phyloP scores from a whole-genome alignment of 2,797 vertebrate genomes.

The Poeciliopsis infans region DNA sequence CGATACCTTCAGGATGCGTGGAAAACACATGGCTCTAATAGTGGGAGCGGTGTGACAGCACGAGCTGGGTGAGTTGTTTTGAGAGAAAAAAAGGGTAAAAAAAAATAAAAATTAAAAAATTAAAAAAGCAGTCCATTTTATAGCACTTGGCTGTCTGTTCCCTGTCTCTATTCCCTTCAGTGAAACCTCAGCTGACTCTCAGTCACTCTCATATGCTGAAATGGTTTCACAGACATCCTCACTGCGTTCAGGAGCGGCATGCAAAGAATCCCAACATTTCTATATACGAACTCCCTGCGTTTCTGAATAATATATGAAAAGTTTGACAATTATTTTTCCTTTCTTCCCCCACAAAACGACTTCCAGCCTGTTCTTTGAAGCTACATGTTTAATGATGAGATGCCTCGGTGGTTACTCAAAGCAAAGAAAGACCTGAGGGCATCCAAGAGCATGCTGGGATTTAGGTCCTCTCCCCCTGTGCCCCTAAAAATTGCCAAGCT shows the following conservation, averaged over 20 bases:
- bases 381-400: conserved; percentile 21
- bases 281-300: conserved; percentile 11
- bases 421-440: conserved; percentile 27
- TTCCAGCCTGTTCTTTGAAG: conserved; percentile 23
- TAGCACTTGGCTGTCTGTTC: conserved; percentile 19
- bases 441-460: conserved; percentile 36
- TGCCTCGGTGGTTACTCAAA: conserved; percentile 22
- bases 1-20: not conserved
- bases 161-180: conserved; percentile 19
- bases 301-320: conserved; percentile 15
- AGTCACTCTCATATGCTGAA: conserved; percentile 17
- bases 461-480: conserved; percentile 12
- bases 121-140: conserved; percentile 8
- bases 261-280: conserved; percentile 16
- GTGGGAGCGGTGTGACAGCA: not conserved
- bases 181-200: conserved; percentile 18
- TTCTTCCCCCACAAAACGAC: not conserved
- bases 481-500: conserved; percentile 31
- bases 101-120: too few species aligned
- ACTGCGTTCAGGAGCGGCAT: conserved; percentile 18
- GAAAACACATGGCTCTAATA: not conserved
- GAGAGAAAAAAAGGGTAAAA: not conserved
- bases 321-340: not conserved
- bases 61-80: conserved; percentile 21
- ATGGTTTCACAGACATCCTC: conserved; percentile 34